These are phyloP conservation scores for Phalacrocorax aristotelis DNA, from an alignment of 2,113 vertebrate genomes.

Conservation along the genomic window DNA sequence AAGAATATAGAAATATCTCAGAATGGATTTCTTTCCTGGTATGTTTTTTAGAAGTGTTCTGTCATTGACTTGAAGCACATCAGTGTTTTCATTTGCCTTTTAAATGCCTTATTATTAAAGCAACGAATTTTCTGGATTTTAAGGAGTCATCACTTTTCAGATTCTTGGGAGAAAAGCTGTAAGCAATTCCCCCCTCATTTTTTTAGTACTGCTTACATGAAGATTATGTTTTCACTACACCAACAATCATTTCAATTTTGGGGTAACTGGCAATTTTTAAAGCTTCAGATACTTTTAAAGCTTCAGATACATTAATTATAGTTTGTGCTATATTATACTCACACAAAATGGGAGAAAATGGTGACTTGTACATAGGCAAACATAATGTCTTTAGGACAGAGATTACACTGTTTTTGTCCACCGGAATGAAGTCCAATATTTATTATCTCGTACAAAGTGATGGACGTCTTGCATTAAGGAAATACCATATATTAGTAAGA, in stretches of 20 bases:
- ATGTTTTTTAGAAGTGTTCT: neutral
- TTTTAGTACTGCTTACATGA: neutral
- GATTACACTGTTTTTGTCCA: neutral
- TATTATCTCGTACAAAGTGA: neutral
- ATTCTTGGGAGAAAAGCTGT: neutral
- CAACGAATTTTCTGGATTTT: neutral
- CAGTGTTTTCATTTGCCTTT: neutral
- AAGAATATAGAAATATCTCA: neutral
- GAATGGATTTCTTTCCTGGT: neutral
- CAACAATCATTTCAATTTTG: neutral
- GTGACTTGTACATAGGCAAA: neutral
- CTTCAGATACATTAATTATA: neutral
- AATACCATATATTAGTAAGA: neutral
- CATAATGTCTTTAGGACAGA: neutral
- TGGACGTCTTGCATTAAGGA: neutral
- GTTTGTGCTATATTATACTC: neutral
- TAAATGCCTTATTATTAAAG: neutral
- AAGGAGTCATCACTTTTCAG: neutral
- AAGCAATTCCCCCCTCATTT: neutral
- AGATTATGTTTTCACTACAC: neutral
- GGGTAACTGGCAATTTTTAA: neutral
- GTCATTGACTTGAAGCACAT: neutral
- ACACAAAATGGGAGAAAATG: neutral
- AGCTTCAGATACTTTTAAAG: neutral
- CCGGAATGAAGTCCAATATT: neutral